Evolutionary conservation across 2,113 vertebrate genomes (phyloP).

Genomic region (Asarcornis scutulata): DNA sequence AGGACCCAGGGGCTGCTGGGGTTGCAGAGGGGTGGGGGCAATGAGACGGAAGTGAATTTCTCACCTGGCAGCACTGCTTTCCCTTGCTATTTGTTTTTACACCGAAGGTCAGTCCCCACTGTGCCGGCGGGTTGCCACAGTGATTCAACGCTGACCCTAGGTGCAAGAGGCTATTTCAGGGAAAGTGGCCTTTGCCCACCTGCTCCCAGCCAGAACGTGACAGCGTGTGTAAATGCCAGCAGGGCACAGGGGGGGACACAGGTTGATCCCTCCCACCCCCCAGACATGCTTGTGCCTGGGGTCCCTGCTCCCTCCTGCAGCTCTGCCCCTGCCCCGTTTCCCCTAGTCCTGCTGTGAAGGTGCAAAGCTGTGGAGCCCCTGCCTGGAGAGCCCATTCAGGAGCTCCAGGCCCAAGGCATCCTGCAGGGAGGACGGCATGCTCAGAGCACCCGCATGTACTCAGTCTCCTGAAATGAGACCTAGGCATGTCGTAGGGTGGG

Average conservation of each 20-base stretch:
- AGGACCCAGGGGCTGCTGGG: background rate
- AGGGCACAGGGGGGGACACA: background rate
- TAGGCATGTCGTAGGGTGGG: no score
- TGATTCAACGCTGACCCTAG: background rate
- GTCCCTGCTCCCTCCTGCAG: background rate
- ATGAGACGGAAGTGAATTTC: background rate
- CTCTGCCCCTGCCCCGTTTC: background rate
- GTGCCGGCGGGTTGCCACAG: background rate
- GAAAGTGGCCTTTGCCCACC: background rate
- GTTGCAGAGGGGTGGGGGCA: no score
- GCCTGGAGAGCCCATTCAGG: accelerated
- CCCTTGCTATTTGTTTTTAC: background rate
- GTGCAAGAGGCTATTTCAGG: constrained; percentile 1
- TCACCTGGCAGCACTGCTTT: background rate
- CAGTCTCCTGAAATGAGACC: background rate
- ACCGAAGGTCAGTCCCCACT: background rate
- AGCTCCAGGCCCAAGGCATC: background rate
- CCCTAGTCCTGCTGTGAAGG: background rate
- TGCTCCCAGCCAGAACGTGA: background rate
- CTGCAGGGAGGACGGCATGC: no score
- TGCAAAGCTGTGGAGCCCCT: accelerated
- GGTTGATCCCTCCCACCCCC: background rate
- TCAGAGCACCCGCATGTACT: accelerated
- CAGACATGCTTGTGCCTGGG: background rate
- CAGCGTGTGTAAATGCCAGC: background rate